phyloP scores from a whole-genome alignment of 2,113 vertebrate genomes.

The Xiphias gladius region DNA sequence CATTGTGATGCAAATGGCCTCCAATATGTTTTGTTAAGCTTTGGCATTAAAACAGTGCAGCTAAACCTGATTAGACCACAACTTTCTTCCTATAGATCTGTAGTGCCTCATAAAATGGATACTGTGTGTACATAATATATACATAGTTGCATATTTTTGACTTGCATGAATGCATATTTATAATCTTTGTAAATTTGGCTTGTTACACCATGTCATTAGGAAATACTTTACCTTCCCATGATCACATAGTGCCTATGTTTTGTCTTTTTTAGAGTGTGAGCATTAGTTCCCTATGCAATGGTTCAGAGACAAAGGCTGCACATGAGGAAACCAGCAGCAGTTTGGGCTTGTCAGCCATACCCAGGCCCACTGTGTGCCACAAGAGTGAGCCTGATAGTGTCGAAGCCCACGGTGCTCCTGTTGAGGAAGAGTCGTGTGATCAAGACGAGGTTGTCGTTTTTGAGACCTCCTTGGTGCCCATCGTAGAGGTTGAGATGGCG shows the following conservation, averaged over 20 bases:
- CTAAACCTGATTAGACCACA: not conserved
- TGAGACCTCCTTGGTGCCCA: constrained; percentile 57
- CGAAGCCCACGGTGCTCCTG: constrained; percentile 27
- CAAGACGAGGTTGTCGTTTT: constrained; percentile 66
- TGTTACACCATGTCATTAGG: not conserved
- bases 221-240: constrained; percentile 3
- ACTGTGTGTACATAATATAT: not conserved
- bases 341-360: constrained; percentile 46
- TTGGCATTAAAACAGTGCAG: not conserved
- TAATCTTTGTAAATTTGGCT: constrained; percentile 1
- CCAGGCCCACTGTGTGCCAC: constrained; percentile 39
- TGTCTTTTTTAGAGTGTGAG: constrained; percentile 75
- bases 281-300: constrained; percentile 62
- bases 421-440: constrained; percentile 57
- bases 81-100: not conserved
- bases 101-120: constrained; percentile 7
- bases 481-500: constrained; percentile 69
- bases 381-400: constrained; percentile 36
- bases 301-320: constrained; percentile 55
- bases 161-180: constrained; percentile 28
- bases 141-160: not conserved
- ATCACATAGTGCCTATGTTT: constrained; percentile 61
- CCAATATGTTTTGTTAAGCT: not conserved
- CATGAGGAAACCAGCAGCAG: constrained; percentile 56
- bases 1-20: not conserved